Conservation (phyloP, 2,797 vertebrate genomes). For the Catostomus latipinnis region DNA sequence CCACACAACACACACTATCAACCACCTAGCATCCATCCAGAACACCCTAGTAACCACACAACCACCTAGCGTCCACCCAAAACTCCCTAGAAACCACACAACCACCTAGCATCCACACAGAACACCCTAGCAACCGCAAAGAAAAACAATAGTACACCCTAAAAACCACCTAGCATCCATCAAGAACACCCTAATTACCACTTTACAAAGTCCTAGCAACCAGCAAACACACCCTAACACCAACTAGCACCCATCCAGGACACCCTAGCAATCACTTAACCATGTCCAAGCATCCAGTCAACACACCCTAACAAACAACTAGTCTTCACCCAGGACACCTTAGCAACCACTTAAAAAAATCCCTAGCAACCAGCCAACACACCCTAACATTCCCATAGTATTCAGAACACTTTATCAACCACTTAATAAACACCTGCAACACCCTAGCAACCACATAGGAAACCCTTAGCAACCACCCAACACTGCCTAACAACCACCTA, state of each 20-base stretch:
- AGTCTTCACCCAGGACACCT: too few relatives aligned
- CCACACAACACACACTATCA: too few relatives aligned
- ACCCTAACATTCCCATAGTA: too few relatives aligned
- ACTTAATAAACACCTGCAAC: not conserved
- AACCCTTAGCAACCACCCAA: not conserved
- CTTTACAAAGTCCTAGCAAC: not conserved
- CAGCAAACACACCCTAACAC: not conserved
- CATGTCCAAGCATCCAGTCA: too few relatives aligned
- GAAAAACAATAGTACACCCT: not conserved
- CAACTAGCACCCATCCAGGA: not conserved
- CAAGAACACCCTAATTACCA: not conserved
- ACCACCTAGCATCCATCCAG: too few relatives aligned
- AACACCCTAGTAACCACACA: not conserved
- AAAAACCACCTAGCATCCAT: not conserved
- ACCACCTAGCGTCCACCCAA: not conserved
- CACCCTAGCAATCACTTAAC: too few relatives aligned
- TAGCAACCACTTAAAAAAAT: too few relatives aligned
- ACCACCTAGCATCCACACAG: not conserved
- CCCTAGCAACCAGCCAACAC: not conserved
- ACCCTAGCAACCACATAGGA: not conserved
- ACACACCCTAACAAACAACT: too few relatives aligned
- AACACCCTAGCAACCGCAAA: not conserved
- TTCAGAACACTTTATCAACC: not conserved
- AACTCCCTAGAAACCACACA: not conserved
- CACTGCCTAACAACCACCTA: not conserved